Evolutionary conservation across 2,888 invertebrate genomes (phyloP), one percentile per base, ranked within the genome.

Genomic region (Troilus luridus): DNA sequence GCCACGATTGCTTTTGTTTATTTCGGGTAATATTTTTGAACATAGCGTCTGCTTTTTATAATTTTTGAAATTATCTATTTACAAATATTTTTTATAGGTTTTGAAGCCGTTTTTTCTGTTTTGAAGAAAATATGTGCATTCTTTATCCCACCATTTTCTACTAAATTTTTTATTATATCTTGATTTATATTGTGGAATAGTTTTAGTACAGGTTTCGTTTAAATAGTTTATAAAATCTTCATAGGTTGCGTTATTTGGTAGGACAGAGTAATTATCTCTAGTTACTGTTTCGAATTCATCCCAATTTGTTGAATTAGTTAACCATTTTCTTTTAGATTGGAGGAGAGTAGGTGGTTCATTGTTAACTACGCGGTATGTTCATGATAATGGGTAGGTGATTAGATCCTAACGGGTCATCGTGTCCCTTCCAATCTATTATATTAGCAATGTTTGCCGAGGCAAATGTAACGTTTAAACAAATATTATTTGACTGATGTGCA

Each of bases 141-240:
- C 64, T 64, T n/a, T 64, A 64, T 64, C 64, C 64, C 64, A 64
- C 64, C 64, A n/a, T 17, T 64, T 64, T 64, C n/a, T 64, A n/a
- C 8, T 64, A 64, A 64, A 21, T 64, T 64, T 64, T 7, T 64
- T 7, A 21, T 64, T n/a, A 21, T 64, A 64, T 21, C 21, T 21
- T 14, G 11, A 14, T 64, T 64, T 64, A n/a, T 64, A 7, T 64
- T 64, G 64, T 8, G n/a, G 64, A 64, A 64, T 60, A 17, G 60
- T 64, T 64, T n/a, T 12, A 5, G 19, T 60, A 17, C 17, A 1
- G 7, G 17, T 60, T 60, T 60, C 60, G 17, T 60, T 60, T 7
- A 60, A 17, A 17, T 60, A 60, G 17, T 60, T 60, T 17, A 60
- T 60, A 19, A 60, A 60, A 7, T 60, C 60, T 60, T 12, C 17